Evolutionary conservation across 2,888 invertebrate genomes (phyloP).

Genomic region (Leucoptera coffeella): DNA sequence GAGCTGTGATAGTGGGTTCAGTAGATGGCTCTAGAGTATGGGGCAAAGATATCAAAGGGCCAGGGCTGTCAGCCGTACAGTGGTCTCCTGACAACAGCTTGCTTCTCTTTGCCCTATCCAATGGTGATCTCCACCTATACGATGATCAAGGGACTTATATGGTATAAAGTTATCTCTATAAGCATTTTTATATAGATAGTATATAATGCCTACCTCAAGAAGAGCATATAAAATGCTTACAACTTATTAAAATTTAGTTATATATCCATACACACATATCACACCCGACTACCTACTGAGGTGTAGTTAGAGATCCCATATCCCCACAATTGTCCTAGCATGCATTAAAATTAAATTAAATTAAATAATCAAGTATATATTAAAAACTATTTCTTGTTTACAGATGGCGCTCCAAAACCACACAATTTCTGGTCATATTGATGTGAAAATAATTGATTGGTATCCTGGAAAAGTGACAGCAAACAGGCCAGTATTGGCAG

Average conservation of each 20-base stretch:
- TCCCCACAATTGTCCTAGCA: no score
- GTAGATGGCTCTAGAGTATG: slow-evolving; percentile 97
- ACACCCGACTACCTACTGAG: no score
- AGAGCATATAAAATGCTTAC: no score
- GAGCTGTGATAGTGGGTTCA: slow-evolving; percentile 91
- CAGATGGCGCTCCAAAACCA: slow-evolving; percentile 74
- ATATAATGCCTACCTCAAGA: no score
- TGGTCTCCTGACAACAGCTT: slow-evolving; percentile 95
- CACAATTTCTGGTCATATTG: slow-evolving; percentile 48
- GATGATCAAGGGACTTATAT: slow-evolving; percentile 85
- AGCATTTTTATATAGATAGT: not conserved
- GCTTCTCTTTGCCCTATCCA: slow-evolving; percentile 82
- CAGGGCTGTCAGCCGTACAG: slow-evolving; percentile 77
- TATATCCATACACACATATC: not conserved
- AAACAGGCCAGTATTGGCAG: slow-evolving; percentile 71
- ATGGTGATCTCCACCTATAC: slow-evolving; percentile 91
- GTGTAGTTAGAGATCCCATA: no score
- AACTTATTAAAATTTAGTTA: no score
- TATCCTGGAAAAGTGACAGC: slow-evolving; percentile 72
- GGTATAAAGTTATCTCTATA: no score
- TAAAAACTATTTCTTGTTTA: no score
- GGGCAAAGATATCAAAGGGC: slow-evolving; percentile 93
- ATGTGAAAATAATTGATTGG: slow-evolving; percentile 79
- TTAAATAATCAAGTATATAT: no score
- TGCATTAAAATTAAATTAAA: no score